Conservation (phyloP, 1,140 invertebrate species). For the Berghia stephanieae region DNA sequence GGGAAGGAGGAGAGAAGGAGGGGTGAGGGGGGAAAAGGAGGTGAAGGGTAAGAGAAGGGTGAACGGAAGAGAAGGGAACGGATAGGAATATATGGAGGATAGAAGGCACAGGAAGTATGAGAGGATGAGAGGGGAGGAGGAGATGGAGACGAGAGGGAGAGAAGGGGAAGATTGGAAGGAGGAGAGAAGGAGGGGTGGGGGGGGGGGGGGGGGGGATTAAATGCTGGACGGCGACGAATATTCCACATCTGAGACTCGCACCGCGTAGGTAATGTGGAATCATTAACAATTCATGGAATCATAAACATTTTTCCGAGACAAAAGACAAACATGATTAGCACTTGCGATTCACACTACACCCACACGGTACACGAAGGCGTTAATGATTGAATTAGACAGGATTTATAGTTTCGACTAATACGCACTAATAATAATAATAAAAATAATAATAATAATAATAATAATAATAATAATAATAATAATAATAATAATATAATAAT, state of each 20-base stretch:
- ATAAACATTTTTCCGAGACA: neutral
- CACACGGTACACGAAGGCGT: neutral
- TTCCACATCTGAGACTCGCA: neutral
- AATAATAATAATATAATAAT: too few species aligned
- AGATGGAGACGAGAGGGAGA: slow-evolving; percentile 1
- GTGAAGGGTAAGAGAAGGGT: slow-evolving; percentile 2
- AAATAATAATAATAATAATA: too few species aligned
- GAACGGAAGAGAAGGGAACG: neutral
- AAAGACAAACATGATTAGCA: neutral
- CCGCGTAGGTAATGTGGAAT: neutral
- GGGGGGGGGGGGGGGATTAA: too few species aligned
- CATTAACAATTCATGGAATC: too few species aligned
- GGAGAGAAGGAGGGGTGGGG: too few species aligned
- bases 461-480: too few species aligned
- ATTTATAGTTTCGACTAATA: neutral
- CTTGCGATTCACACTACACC: neutral
- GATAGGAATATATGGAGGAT: neutral
- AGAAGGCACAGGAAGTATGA: neutral
- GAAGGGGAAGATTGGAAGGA: too few species aligned
- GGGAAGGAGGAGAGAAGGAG: too few species aligned
- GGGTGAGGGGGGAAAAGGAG: too few species aligned
- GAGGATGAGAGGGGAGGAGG: neutral
- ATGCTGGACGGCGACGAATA: slow-evolving; percentile 5
- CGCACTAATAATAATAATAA: neutral
- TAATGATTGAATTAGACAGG: neutral